A percentile compares a stretch with the other conserved stretches of the same genome.
Evolutionary conservation across 2,888 invertebrate genomes (phyloP).

Genomic region (Ceraclea dissimilis): DNA sequence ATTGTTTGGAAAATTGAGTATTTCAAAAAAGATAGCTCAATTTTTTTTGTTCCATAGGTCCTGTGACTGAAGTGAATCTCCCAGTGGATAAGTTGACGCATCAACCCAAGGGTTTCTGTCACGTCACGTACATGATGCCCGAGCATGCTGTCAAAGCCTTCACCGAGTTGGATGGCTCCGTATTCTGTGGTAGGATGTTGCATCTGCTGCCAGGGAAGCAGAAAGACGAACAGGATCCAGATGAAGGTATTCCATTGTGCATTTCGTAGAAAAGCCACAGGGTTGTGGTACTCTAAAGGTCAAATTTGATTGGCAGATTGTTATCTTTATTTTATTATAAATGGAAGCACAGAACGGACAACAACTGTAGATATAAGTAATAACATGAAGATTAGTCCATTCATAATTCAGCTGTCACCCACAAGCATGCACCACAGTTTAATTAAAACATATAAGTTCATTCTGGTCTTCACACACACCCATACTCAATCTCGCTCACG

Average conservation of each 20-base stretch:
- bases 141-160: conserved; percentile 92
- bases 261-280: too few species aligned
- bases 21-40: too few species aligned
- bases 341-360: too few species aligned
- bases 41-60: conserved; percentile 50
- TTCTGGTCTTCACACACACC: too few species aligned
- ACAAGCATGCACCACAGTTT: too few species aligned
- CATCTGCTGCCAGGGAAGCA: conserved; percentile 87
- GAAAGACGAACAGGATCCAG: conserved; percentile 39
- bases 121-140: conserved; percentile 87
- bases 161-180: conserved; percentile 80
- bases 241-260: conserved; percentile 38
- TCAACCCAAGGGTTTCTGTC: conserved; percentile 87
- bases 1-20: too few species aligned
- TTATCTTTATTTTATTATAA: background rate
- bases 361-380: too few species aligned
- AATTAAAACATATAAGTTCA: too few species aligned
- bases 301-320: background rate
- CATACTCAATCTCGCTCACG: too few species aligned
- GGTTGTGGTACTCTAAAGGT: too few species aligned
- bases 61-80: conserved; percentile 77
- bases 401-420: too few species aligned
- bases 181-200: conserved; percentile 85
- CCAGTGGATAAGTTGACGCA: conserved; percentile 79
- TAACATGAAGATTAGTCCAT: too few species aligned